A percentile compares a stretch with the other conserved stretches of the same genome.
Evolutionary conservation across 2,113 vertebrate genomes (phyloP).

Genomic region (Theropithecus gelada): DNA sequence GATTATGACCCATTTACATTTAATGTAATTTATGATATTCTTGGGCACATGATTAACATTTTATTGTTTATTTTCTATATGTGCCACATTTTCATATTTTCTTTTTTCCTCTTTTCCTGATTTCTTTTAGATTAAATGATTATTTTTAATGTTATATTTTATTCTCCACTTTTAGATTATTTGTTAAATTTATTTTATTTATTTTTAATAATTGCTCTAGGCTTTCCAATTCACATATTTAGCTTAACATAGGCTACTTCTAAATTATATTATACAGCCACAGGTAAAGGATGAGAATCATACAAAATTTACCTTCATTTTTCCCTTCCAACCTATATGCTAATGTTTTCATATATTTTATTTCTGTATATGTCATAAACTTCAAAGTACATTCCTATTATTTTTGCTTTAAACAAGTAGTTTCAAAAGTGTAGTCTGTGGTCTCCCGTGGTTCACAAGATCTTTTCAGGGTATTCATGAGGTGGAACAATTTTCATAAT

Average conservation of each 20-base stretch:
- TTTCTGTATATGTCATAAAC: neutral
- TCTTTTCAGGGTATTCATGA: neutral
- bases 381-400: neutral
- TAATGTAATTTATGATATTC: neutral
- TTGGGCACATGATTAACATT: neutral
- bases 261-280: neutral
- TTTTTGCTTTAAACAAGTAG: neutral
- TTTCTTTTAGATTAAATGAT: too few relatives aligned
- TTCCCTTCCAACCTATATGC: neutral
- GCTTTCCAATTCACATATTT: too few relatives aligned
- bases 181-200: too few relatives aligned
- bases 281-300: neutral
- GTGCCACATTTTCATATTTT: neutral
- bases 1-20: neutral
- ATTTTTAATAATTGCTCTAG: too few relatives aligned
- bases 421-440: neutral
- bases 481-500: neutral
- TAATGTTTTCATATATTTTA: neutral
- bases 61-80: neutral
- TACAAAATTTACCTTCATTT: neutral
- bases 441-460: neutral
- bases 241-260: neutral
- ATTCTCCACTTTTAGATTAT: too few relatives aligned
- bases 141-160: too few relatives aligned
- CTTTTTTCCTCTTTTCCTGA: too few relatives aligned